Base-by-base conservation (phyloP, 2,888 invertebrate species). In the Choreutis nemorana region DNA sequence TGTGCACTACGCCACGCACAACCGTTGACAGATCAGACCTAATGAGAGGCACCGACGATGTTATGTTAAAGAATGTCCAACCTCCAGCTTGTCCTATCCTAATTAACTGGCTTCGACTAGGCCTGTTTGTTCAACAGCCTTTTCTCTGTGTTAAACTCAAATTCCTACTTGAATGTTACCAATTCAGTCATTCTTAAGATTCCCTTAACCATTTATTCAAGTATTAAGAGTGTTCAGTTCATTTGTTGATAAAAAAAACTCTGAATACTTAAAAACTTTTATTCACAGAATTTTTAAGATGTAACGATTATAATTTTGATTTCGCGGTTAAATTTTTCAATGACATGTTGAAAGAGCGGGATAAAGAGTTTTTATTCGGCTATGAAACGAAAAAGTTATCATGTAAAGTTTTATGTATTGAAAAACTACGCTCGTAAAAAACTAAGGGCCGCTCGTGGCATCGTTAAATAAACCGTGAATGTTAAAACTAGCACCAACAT, bases 61-160 rank as follows among this genome's bases (percentile, higher is more conserved):
- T 60, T 64, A 62, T 60, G 63, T 64, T 59, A 61, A 64, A 60
- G 55, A 63, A 59, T 64, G 61, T 53, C 50, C 48, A 34, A 49
- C 56, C 51, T 63, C 61, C 59, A 44, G 53, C 50, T 50, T 55
- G 57, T 55, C 52, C 45, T 40, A 31, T 32, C 40, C 53, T 55
- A 61, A 63, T 63, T 60, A 63, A 58, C 53, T 50, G 43, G 46
- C 51, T 39, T 41, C 32, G 18, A 32, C 32, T 40, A 33, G 35
- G 35, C 28, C 35, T 37, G 37, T 40, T 38, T 39, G 37, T 39
- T n/a, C n/a, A n/a, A n/a, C n/a, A n/a, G n/a, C n/a, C n/a, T n/a
- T n/a, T n/a, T n/a, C n/a, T n/a, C n/a, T n/a, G n/a, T n/a, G n/a
- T n/a, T n/a, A n/a, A n/a, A n/a, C n/a, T n/a, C n/a, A n/a, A n/a